phyloP scores from a whole-genome alignment of 2,888 invertebrate species.

The Deilephila elpenor region DNA sequence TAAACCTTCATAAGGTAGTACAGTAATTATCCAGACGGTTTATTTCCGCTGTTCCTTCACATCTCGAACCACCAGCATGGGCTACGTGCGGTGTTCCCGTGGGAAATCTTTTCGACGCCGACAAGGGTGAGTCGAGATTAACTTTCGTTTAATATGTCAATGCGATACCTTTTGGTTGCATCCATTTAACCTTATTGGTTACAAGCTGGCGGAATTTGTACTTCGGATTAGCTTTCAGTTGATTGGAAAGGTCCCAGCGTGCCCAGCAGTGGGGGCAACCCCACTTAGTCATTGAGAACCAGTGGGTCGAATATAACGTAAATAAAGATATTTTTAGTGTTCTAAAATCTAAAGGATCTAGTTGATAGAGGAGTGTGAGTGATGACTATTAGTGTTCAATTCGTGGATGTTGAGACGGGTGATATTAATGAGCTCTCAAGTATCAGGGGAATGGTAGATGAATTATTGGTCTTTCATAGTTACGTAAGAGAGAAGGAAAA shows the following conservation, averaged over 20 bases:
- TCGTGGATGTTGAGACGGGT: too few species aligned
- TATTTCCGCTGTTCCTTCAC: conserved; percentile 30
- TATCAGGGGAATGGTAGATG: too few species aligned
- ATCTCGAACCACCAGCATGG: conserved; percentile 48
- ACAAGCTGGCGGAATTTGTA: background rate
- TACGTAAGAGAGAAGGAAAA: too few species aligned
- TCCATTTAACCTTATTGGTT: conserved; percentile 27
- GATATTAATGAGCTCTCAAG: too few species aligned
- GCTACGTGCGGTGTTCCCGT: conserved; percentile 57
- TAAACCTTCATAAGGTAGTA: background rate
- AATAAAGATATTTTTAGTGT: too few species aligned
- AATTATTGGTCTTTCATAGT: too few species aligned
- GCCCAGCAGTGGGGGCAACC: background rate
- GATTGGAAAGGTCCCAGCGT: conserved; percentile 4
- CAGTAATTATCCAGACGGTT: background rate
- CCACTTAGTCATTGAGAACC: background rate
- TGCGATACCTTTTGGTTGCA: conserved; percentile 33
- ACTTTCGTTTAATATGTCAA: conserved; percentile 79
- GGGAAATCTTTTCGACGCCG: conserved; percentile 80
- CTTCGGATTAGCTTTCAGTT: conserved; percentile 16
- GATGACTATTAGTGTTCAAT: too few species aligned
- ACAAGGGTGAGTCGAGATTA: conserved; percentile 74
- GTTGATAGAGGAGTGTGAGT: too few species aligned
- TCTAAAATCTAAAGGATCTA: too few species aligned
- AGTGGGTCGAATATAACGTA: background rate